Evolutionary conservation across 2,797 vertebrate genomes (phyloP).

Genomic region (Echeneis naucrates): DNA sequence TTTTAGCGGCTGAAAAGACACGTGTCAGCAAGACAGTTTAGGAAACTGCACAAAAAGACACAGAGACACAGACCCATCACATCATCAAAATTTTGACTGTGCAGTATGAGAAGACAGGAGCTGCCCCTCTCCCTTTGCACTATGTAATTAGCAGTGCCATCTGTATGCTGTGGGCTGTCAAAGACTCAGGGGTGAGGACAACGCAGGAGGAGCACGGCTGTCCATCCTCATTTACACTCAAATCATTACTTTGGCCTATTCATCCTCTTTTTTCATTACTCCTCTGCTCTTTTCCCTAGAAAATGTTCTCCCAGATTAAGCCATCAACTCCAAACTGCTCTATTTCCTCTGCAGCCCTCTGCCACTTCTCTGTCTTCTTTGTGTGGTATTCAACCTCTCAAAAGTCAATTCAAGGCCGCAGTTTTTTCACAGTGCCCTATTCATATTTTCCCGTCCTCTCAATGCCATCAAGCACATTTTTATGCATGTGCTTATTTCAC

Average conservation of each 20-base stretch:
- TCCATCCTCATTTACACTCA: slow-evolving; percentile 79
- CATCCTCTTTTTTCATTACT: slow-evolving; percentile 51
- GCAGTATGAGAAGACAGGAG: slow-evolving; percentile 41
- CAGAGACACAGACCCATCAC: slow-evolving; percentile 1
- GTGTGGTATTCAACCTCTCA: slow-evolving; percentile 38
- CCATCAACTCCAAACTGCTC: slow-evolving; percentile 63
- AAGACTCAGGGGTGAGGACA: slow-evolving; percentile 76
- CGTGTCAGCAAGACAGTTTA: slow-evolving; percentile 52
- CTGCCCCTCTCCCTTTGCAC: slow-evolving; percentile 65
- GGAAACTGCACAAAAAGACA: slow-evolving; percentile 11
- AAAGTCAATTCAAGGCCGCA: slow-evolving; percentile 49
- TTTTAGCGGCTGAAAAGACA: slow-evolving; percentile 54
- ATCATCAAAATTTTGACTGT: slow-evolving; percentile 53
- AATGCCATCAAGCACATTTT: slow-evolving; percentile 32
- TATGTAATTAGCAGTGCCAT: slow-evolving; percentile 80
- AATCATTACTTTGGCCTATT: slow-evolving; percentile 71
- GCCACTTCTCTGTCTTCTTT: slow-evolving; percentile 39
- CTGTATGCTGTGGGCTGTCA: slow-evolving; percentile 78
- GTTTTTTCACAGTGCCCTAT: slow-evolving; percentile 27
- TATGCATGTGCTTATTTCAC: slow-evolving; percentile 35
- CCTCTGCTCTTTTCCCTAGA: slow-evolving; percentile 49
- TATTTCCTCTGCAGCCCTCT: slow-evolving; percentile 42
- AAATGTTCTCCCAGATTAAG: slow-evolving; percentile 71
- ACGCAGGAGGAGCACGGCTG: slow-evolving; percentile 72
- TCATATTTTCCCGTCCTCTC: slow-evolving; percentile 13